phyloP scores from a whole-genome alignment of 1,140 invertebrate genomes.

The Helicorthomorpha holstii region DNA sequence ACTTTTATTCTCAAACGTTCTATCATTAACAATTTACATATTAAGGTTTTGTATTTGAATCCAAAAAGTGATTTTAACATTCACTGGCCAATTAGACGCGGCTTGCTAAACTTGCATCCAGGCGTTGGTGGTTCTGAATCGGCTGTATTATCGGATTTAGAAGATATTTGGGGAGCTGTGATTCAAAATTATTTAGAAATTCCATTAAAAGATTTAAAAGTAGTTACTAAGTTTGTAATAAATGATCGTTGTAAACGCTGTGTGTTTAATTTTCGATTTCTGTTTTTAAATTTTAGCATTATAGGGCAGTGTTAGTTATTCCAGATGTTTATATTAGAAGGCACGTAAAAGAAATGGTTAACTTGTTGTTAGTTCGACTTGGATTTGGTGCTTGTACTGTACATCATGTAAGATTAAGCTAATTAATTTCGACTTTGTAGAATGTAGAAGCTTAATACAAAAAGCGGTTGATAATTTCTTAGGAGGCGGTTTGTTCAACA shows the following conservation, averaged over 20 bases:
- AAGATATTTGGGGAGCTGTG: constrained; percentile 69
- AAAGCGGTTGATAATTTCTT: too few relatives aligned
- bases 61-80: constrained; percentile 59
- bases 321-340: constrained; percentile 79
- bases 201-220: constrained; percentile 50
- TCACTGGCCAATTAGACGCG: constrained; percentile 72
- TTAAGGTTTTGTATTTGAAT: constrained; percentile 47
- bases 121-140: constrained; percentile 67
- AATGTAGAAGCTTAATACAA: too few relatives aligned
- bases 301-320: constrained; percentile 70
- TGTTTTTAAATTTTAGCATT: constrained; percentile 34
- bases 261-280: background rate
- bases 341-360: constrained; percentile 69
- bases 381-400: constrained; percentile 83
- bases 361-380: constrained; percentile 57
- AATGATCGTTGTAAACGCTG: background rate
- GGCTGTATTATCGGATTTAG: constrained; percentile 62
- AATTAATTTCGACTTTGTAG: too few relatives aligned
- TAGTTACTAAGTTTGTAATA: constrained; percentile 13
- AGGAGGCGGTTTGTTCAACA: constrained; percentile 82
- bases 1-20: background rate
- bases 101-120: constrained; percentile 67
- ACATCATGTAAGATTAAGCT: constrained; percentile 43
- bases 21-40: constrained; percentile 2
- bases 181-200: constrained; percentile 59